A percentile compares a stretch with the other conserved stretches of the same genome.
Conservation (phyloP, 2,888 invertebrate species). For the Mesorhabditis spiculigera region DNA sequence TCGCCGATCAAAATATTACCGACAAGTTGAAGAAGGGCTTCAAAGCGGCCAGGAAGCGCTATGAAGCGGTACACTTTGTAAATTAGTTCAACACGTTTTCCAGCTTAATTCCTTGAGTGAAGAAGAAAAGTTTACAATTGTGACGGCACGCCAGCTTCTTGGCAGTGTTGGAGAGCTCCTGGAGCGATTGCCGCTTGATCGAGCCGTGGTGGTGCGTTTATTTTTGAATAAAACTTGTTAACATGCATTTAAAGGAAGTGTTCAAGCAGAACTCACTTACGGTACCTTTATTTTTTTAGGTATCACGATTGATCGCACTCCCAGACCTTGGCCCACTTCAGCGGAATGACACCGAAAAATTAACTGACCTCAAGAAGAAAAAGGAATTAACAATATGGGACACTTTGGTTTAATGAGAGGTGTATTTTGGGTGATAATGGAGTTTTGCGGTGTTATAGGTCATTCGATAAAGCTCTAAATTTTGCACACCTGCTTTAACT, state of each 20-base stretch:
- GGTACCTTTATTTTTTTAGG: neutral
- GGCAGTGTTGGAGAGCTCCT: neutral
- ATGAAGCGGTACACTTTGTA: neutral
- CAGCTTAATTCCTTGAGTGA: neutral
- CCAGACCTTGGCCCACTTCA: conserved; percentile 2
- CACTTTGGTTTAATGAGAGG: too few species aligned
- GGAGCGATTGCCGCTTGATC: conserved; percentile 3
- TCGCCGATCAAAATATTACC: neutral
- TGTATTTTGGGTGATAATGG: too few species aligned
- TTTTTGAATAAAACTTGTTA: neutral
- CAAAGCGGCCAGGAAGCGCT: neutral
- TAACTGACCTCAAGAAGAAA: neutral
- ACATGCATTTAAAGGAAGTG: neutral
- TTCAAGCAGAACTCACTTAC: neutral
- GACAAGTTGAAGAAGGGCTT: neutral
- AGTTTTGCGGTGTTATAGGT: too few species aligned
- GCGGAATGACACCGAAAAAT: neutral
- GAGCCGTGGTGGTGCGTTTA: neutral
- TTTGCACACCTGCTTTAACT: too few species aligned
- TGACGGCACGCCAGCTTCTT: neutral
- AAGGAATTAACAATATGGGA: too few species aligned
- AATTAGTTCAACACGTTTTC: neutral
- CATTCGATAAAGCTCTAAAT: too few species aligned
- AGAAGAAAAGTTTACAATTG: neutral
- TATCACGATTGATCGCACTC: neutral